Evolutionary conservation across 2,888 invertebrate species (phyloP), one percentile per base, ranked within the genome.

Genomic region (Pherbina coryleti): DNA sequence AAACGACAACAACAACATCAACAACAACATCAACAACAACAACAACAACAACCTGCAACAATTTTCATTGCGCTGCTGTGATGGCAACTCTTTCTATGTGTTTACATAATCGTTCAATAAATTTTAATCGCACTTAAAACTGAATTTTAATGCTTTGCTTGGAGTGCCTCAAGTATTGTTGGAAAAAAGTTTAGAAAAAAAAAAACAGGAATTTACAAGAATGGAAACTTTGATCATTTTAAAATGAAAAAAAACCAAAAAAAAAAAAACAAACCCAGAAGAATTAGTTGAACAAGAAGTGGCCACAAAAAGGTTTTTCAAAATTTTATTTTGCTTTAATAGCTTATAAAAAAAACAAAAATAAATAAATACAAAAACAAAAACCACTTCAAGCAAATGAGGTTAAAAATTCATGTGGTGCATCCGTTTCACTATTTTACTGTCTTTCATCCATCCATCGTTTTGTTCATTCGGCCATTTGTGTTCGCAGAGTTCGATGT

Each of bases 51-150:
- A 44, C 66, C 7, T 22, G 22, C 3, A 62, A 28, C 4, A 17
- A 11, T 22, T 44, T 28, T 53, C 9, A 57, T 22, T 55, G 37
- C 55, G 37, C 17, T 25, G 37, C 17, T 25, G 8, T 28, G 60
- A n/a, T 72, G 72, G 57, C 57, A 72, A 25, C 60, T 25, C 69
- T 49, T 49, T 51, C 60, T 22, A 44, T 69, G 53, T 53, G 73
- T 73, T 73, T 73, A 73, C 60, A 44, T 60, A 60, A 73, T 73
- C 73, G 60, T 73, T 73, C 64, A 62, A 74, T 74, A 74, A 74
- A 74, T 64, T 74, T 74, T 49, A 62, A 64, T 74, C 74, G 64
- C 74, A 74, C 74, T 74, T 74, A 51, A 74, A 64, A 74, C 22
- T 64, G 74, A 14, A 62, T 28, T 74, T 49, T 74, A 7, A 51